Evolutionary conservation across 1,140 invertebrate species (phyloP), one percentile per base, ranked within the genome.

Genomic region (Bombus waltoni): DNA sequence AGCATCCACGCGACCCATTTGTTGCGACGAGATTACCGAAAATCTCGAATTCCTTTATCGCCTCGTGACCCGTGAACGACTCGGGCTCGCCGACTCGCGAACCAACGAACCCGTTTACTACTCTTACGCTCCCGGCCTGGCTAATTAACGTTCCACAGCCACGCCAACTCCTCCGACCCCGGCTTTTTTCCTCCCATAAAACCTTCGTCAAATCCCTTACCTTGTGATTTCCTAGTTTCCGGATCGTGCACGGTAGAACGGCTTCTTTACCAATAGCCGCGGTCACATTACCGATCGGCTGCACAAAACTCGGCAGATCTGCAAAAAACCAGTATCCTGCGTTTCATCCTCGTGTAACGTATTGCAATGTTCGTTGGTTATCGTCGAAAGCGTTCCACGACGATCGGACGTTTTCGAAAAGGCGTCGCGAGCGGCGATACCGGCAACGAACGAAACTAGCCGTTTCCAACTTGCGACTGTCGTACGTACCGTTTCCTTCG

Each of bases 261-360:
- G 98, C 98, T 92, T 98, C 98, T 88, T 98, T 95, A 2, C 98
- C 98, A 44, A 97, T 96, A 76, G 97, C 97, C 87, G 98, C 98
- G 53, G 98, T 98, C 79, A 98, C 96, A 94, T 98, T 98, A 90
- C 97, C 96, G 89, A 98, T 98, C 28, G 97, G 96, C 84, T 96
- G 96, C 81, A 96, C 96, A 93, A 98, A 98, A 93, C 97, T 97
- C 22, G 98, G 98, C 91, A 92, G 89, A 93, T 93, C 94, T 95
- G 92, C 47, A 87, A 92, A 91, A 88, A 86, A 18, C 1, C 28
- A 76, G 35, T 59, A n/a, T 71, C 32, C 22, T 71, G 35, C 3
- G 35, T 38, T 71, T 71, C 38, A n/a, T 40, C 1, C 10, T 38
- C 53, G 22, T 38, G 0, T 1, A 62, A n/a, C 28, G 11, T 62